Conservation (phyloP, 1,140 invertebrate genomes). For the Hypsibius dujardini region DNA sequence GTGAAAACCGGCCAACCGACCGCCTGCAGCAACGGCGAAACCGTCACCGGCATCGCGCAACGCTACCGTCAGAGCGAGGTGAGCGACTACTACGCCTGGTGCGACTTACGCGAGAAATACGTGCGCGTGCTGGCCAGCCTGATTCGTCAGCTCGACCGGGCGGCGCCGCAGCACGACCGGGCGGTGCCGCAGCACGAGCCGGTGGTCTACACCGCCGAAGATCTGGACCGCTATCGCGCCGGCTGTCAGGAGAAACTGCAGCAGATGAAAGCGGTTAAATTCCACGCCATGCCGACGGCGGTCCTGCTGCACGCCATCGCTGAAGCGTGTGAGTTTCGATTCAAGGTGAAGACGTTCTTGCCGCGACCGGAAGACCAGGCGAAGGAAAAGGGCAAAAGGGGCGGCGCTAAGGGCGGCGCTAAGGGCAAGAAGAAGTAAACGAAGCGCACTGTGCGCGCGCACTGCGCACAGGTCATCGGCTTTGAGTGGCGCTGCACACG, state of each 20-base stretch:
- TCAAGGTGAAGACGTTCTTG: background rate
- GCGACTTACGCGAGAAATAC: background rate
- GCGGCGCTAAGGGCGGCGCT: background rate
- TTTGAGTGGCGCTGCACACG: too few relatives aligned
- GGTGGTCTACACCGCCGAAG: background rate
- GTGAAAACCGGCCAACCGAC: background rate
- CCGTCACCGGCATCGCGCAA: background rate
- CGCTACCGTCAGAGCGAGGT: background rate
- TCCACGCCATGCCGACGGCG: background rate
- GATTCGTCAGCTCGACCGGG: background rate
- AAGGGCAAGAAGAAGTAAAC: too few relatives aligned
- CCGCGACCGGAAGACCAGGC: background rate
- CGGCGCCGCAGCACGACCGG: too few relatives aligned
- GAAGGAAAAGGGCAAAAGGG: constrained; percentile 6
- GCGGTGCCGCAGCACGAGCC: background rate
- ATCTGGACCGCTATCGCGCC: background rate
- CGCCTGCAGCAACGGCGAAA: background rate
- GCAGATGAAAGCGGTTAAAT: background rate
- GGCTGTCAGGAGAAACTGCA: background rate
- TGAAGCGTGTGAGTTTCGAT: background rate
- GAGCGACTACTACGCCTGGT: background rate
- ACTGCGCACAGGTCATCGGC: too few relatives aligned
- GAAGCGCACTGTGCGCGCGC: too few relatives aligned
- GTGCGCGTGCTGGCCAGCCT: background rate
- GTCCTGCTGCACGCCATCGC: background rate